Conservation (phyloP, 2,113 vertebrate genomes). For the Globicephala melas region DNA sequence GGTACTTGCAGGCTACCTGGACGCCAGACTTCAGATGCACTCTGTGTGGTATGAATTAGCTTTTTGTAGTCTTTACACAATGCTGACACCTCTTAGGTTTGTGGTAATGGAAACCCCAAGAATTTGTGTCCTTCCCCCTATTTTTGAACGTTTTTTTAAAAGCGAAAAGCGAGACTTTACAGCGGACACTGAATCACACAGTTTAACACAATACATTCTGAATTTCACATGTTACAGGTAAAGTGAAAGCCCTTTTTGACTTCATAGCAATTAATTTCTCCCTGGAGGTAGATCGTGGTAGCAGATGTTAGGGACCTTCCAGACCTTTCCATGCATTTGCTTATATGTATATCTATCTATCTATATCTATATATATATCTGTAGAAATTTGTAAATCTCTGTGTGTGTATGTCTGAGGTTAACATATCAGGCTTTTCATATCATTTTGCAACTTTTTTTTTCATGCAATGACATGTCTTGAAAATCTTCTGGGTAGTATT, state of each 20-base stretch:
- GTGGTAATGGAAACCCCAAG: conserved; percentile 8
- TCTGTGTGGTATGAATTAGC: neutral
- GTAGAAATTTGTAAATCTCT: neutral
- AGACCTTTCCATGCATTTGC: neutral
- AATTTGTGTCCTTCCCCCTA: neutral
- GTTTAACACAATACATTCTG: neutral
- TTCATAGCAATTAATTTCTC: neutral
- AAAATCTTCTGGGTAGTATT: conserved; percentile 3
- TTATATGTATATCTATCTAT: neutral
- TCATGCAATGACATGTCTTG: neutral
- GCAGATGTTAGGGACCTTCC: neutral
- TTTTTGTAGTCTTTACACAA: neutral
- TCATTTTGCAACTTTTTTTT: conserved; percentile 25
- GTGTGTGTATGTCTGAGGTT: neutral
- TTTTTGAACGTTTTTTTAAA: neutral
- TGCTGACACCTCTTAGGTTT: neutral
- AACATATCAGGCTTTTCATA: neutral
- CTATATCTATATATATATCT: neutral
- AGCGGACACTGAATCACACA: neutral
- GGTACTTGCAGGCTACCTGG: neutral
- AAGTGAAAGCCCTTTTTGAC: neutral
- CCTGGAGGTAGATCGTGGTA: neutral
- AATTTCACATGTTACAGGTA: neutral
- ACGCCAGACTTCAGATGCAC: neutral
- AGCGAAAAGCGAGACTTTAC: conserved; percentile 4